Base-by-base conservation (phyloP, 2,113 vertebrate species). In the Sminthopsis crassicaudata region DNA sequence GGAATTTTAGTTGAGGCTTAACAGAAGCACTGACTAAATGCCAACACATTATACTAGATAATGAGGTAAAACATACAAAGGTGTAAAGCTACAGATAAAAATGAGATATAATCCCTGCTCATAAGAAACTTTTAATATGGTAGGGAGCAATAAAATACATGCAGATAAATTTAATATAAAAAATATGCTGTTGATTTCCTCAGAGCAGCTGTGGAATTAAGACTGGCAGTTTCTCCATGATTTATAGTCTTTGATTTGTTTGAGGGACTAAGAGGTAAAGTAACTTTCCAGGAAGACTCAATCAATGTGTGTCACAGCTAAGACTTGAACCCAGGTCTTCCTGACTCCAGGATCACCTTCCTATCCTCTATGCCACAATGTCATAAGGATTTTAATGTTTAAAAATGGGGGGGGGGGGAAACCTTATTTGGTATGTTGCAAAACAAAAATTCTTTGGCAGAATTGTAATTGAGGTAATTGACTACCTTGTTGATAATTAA, bases 401-500 rank as follows among this genome's bases (percentile, higher is more conserved):
- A 89, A 1, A 93, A 53, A 30, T 94, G 36, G 36, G 48, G 48
- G 48, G 48, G 48, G 46, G 46, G 46, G 2, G 26, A 96, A 97
- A 97, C 90, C n/a, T 48, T 46, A 54, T 50, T 93, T 84, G 22
- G 84, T 95, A 88, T 96, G 96, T 26, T 90, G 24, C 2, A 19
- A 96, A 7, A 54, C 57, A 95, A 93, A 54, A n/a, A 14, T 24
- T 90, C 76, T 50, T 93, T 93, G 89, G 89, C 14, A 95, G 92
- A 94, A 95, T 93, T 96, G 91, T 84, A 52, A 50, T 94, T 67
- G 89, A 9, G 91, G 90, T 96, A 94, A 94, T 96, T 55, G 95
- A 26, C 92, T 94, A 94, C 90, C n/a, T 91, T 76, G 96, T 22
- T 95, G 57, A 95, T 97, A 97, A 96, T 57, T 97, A 96, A 96